Conservation (phyloP, 2,888 invertebrate species). For the Netelia melanura region DNA sequence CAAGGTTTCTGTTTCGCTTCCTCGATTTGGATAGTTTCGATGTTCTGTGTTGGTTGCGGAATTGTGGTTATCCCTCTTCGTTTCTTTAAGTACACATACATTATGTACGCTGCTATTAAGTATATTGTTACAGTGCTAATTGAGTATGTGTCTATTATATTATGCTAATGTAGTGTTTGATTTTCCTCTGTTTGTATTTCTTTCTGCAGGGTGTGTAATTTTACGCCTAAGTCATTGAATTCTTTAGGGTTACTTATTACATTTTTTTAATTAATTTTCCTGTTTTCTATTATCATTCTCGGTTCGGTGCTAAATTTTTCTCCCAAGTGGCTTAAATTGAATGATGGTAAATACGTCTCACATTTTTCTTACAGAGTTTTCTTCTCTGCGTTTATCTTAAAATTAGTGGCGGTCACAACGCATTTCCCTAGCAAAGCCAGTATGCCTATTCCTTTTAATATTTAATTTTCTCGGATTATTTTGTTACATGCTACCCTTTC, state of each 20-base stretch:
- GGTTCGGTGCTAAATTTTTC: not conserved
- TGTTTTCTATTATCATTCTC: not conserved
- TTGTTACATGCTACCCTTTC: constrained; percentile 1
- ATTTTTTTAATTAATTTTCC: constrained; percentile 7
- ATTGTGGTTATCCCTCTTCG: too few species aligned
- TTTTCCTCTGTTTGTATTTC: not conserved
- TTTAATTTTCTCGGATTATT: not conserved
- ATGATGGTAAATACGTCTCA: constrained; percentile 10
- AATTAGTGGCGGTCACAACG: constrained; percentile 21
- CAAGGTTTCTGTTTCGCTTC: too few species aligned
- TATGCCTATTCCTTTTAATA: not conserved
- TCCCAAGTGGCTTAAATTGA: not conserved
- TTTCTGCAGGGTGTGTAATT: not conserved
- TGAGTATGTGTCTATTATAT: too few species aligned
- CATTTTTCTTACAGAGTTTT: not conserved
- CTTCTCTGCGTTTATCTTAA: not conserved
- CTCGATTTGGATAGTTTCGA: too few species aligned
- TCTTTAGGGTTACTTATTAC: constrained; percentile 3
- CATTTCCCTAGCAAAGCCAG: constrained; percentile 33
- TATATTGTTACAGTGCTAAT: too few species aligned
- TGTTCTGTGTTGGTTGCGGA: too few species aligned
- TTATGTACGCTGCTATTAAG: too few species aligned
- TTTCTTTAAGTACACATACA: too few species aligned
- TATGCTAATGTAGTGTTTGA: not conserved
- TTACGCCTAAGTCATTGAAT: not conserved